Evolutionary conservation across 2,797 vertebrate species (phyloP), one percentile per base, ranked within the genome.

Genomic region (Enteromius paludinosus): DNA sequence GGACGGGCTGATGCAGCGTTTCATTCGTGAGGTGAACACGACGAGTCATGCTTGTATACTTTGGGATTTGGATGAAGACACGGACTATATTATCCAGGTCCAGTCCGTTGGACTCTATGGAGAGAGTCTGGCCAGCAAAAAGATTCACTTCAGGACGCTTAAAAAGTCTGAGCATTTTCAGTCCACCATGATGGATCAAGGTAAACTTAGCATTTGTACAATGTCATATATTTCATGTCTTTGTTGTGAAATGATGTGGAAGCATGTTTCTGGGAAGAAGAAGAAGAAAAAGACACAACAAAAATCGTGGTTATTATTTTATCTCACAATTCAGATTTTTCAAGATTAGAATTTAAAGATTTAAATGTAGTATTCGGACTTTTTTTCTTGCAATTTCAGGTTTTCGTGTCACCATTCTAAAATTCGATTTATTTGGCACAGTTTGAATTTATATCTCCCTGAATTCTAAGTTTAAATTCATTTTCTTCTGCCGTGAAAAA

Each of bases 11-110:
- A 97, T 97, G 94, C 97, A 98, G 90, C 96, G 97, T 83, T 97
- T 96, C 89, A 99, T 99, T 91, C 93, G 98, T 3, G 98, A 99
- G 93, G 97, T 99, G 88, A 99, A 99, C 92, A 98, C 98, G 8
- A 97, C 97, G 72, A 99, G 96, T 79, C 95, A 93, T 25, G 96
- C 97, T 90, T 99, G 98, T 45, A 96, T 98, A 84, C 94, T 99
- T 56, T 99, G 98, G 97, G 97, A 98, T 88, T 91, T 99, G 92
- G 97, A 97, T 0, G 98, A 99, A 90, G 96, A 98, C 87, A 98
- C 96, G 0, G 97, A 98, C 90, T 99, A 99, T 90, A 96, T 97
- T 2, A 96, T 99, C 87, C 97, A 99, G 94, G 97, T 99, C 85
- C 96, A 98, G 93, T 97, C 96, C 10, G 95, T 99, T 0, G 96